Base-by-base conservation (phyloP, 2,797 vertebrate species). In the Paedocypris micromegethes region DNA sequence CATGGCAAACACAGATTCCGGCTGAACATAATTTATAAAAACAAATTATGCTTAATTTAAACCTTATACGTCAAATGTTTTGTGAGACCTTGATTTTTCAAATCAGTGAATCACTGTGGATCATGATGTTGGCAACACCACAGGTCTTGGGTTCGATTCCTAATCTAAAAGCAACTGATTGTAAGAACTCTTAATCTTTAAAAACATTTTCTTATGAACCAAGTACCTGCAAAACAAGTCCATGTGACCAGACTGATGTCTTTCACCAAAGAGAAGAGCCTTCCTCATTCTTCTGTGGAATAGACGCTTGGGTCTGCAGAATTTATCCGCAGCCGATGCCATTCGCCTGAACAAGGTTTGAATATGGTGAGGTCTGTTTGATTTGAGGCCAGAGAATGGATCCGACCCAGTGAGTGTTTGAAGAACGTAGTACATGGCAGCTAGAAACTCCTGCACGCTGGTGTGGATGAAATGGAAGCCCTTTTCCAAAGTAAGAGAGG, bases 391-490 rank as follows among this genome's bases (percentile, higher is more conserved):
- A 49, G 73, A 67, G 46, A 82, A 82, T 3, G 82, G 80, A 65
- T 83, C 75, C 3, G 64, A 72, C 40, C 82, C 79, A 0, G 75
- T 77, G 40, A 79, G 74, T 9, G 80, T 77, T 69, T 80, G 75
- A 40, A 75, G 62, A 45, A 80, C 72, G 47, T 76, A 83, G 66
- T 78, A 83, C n/a, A 82, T 52, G 3, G 80, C 80, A 5, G 82
- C 82, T 39, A 83, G 68, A 43, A 79, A 83, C 75, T 83, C 80
- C 57, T 83, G 82, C 55, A 83, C 48, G 6, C 82, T 83, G 73
- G 82, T 83, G 67, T 83, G 82, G 74, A 83, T 70, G 50, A 83
- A 83, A 46, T 82, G 75, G 58, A 79, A 82, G 58, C 71, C 78
- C 56, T 72, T 78, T 67, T 83, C 73, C 9, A 64, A 78, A 8